Percentiles rank a stretch among this genome's conserved stretches.
Conservation (phyloP, 2,888 invertebrate species). For the Hyposoter didymator region DNA sequence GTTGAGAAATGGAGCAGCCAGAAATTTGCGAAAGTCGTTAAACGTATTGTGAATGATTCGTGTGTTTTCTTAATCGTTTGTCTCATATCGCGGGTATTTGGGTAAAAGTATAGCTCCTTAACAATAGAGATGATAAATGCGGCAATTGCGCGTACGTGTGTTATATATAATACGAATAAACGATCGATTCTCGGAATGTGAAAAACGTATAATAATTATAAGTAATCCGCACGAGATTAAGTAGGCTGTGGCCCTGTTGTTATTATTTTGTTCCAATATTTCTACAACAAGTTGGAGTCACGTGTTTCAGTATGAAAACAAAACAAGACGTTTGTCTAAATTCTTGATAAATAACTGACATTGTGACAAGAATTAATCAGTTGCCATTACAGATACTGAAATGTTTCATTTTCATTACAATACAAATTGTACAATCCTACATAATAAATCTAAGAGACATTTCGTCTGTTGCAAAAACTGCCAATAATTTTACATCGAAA, state of each 20-base stretch:
- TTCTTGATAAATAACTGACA: neutral
- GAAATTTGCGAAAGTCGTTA: slow-evolving; percentile 62
- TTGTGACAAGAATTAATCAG: neutral
- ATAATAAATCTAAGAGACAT: slow-evolving; percentile 43
- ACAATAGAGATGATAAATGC: slow-evolving; percentile 54
- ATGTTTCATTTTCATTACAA: slow-evolving; percentile 3
- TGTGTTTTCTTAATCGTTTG: slow-evolving; percentile 10
- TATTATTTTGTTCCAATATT: slow-evolving; percentile 16
- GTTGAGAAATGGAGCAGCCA: slow-evolving; percentile 72
- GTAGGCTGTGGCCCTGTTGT: slow-evolving; percentile 61
- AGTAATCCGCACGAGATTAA: slow-evolving; percentile 62
- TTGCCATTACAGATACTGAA: neutral
- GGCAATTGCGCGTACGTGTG: slow-evolving; percentile 44
- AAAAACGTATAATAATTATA: slow-evolving; percentile 57
- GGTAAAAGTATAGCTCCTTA: slow-evolving; percentile 53
- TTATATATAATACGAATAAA: slow-evolving; percentile 42
- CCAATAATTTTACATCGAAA: slow-evolving; percentile 17
- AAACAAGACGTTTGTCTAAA: neutral
- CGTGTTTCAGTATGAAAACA: slow-evolving; percentile 14
- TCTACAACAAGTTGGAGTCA: slow-evolving; percentile 27
- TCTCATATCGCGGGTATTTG: slow-evolving; percentile 50
- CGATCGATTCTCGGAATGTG: slow-evolving; percentile 63
- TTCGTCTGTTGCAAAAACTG: neutral
- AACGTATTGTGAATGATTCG: slow-evolving; percentile 57
- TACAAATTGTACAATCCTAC: slow-evolving; percentile 30